phyloP scores from a whole-genome alignment of 1,140 invertebrate species.

The Halictus rubicundus region DNA sequence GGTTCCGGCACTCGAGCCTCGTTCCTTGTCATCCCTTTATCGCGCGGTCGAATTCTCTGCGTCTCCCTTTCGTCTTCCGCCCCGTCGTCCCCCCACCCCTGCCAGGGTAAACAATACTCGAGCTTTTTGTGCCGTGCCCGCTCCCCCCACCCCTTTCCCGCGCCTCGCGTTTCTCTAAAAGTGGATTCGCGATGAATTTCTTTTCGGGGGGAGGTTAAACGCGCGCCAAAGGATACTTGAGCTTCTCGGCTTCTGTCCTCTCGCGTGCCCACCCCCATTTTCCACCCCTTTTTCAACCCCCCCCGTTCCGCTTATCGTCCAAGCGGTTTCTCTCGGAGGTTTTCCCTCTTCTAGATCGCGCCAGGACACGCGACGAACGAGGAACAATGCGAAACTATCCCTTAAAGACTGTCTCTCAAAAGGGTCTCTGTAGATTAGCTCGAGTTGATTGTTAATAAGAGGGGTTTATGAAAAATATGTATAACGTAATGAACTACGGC shows the following conservation, averaged over 20 bases:
- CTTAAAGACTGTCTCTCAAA: too few species aligned
- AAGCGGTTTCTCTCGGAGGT: neutral
- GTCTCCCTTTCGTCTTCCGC: constrained; percentile 33
- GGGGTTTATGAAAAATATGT: too few species aligned
- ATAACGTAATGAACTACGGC: too few species aligned
- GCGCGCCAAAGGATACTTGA: constrained; percentile 35
- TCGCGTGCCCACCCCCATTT: constrained; percentile 8
- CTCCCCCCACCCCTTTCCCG: neutral
- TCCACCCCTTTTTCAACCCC: constrained; percentile 1
- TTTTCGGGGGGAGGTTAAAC: constrained; percentile 53
- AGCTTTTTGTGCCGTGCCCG: constrained; percentile 43
- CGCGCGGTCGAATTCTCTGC: constrained; percentile 54
- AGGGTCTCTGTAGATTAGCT: too few species aligned
- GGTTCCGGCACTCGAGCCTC: constrained; percentile 33
- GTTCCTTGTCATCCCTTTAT: constrained; percentile 60
- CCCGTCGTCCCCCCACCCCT: neutral
- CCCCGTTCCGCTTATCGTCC: constrained; percentile 15
- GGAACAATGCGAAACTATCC: too few species aligned
- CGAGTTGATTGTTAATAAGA: too few species aligned
- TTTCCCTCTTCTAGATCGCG: too few species aligned
- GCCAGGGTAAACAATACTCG: constrained; percentile 60
- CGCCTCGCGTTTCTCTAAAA: constrained; percentile 45
- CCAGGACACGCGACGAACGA: too few species aligned
- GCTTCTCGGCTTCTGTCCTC: constrained; percentile 25
- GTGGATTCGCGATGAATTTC: constrained; percentile 59